Evolutionary conservation across 2,888 invertebrate genomes (phyloP).

Genomic region (Schizaphis graminum): DNA sequence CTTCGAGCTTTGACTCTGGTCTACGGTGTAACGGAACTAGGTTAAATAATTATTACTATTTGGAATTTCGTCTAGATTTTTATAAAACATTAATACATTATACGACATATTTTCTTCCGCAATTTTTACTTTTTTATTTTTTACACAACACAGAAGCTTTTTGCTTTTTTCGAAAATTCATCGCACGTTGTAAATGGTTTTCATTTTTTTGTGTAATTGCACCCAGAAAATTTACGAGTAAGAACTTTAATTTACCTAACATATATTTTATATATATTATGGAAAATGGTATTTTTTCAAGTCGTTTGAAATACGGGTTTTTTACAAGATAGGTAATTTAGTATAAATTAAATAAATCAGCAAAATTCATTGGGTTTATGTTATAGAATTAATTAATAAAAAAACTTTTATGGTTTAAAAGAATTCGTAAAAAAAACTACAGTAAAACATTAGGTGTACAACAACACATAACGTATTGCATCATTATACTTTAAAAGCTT

Average conservation of each 20-base stretch:
- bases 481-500: background rate
- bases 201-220: constrained; percentile 20
- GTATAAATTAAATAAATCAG: constrained; percentile 49
- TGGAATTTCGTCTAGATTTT: background rate
- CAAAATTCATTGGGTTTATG: background rate
- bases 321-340: constrained; percentile 18
- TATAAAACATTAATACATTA: background rate
- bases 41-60: background rate
- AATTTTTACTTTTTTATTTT: background rate
- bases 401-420: constrained; percentile 19
- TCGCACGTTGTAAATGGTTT: constrained; percentile 28
- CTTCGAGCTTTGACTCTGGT: background rate
- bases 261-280: background rate
- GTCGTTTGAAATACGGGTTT: background rate
- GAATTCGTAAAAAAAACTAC: constrained; percentile 32
- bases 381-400: constrained; percentile 1
- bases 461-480: background rate
- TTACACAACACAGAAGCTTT: background rate
- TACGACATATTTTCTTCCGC: background rate
- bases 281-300: constrained; percentile 23
- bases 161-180: background rate
- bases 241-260: background rate
- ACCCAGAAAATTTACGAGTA: background rate
- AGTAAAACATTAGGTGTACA: background rate
- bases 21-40: background rate